Base-by-base conservation (phyloP, 2,797 vertebrate species). In the Loris lydekkerianus region DNA sequence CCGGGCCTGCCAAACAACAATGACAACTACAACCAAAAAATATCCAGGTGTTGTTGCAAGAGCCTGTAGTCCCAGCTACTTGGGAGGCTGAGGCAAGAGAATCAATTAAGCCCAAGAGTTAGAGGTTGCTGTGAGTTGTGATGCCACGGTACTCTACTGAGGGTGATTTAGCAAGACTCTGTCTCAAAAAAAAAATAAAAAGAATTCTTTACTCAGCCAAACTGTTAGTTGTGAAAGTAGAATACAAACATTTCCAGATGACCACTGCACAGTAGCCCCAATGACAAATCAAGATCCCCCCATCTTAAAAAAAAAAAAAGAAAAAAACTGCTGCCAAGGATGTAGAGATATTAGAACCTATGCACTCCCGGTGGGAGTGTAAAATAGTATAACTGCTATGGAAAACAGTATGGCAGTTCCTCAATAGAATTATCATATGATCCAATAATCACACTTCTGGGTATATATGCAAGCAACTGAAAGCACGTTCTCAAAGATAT, bases 221-320 rank as follows among this genome's bases (percentile, higher is more conserved):
- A 83, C 29, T 53, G 40, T 76, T 86, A 92, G 89, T 17, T 82
- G 29, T 77, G 53, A 94, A 14, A 7, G 17, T 49, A 67, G 53
- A 80, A 86, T 86, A 85, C 81, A 92, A 61, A 86, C 31, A 82
- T 95, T 49, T 90, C 37, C 29, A 93, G 61, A 72, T 65, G 82
- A 58, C 56, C 20, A 58, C 56, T 21, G 20, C 56, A 58, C 56
- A 18, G 17, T 58, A 58, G 56, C 56, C 56, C 20, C 17, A 21
- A 7, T 58, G 56, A 58, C 18, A 58, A 58, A 58, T 6, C 7
- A 21, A 58, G 56, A 58, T 34, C 34, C 56, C 56, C 18, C 18
- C 56, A 58, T 21, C 56, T 58, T 21, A 18, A 61, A 61, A 10
- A 14, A 91, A 91, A 73, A 91, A 37, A 5, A 7, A 67, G 63